Evolutionary conservation across 2,888 invertebrate species (phyloP), one percentile per base, ranked within the genome.

Genomic region (Pandemis heparana): DNA sequence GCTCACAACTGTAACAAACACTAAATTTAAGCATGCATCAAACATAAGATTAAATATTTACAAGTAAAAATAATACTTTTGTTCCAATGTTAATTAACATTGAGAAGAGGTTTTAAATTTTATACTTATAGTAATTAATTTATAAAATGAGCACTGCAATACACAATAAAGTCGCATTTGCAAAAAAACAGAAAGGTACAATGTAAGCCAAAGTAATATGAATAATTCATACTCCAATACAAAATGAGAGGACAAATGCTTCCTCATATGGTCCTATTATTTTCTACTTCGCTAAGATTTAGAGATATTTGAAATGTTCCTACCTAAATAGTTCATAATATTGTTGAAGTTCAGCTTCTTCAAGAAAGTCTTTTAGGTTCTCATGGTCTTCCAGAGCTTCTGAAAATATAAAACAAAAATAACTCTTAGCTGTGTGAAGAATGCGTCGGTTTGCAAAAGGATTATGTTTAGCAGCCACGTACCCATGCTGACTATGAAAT

Each of bases 341-440:
- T 87, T 99, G 99, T 83, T 97, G 97, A 68, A 99, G 95, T 89
- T 99, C 99, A 61, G 99, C 98, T 95, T 99, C 98, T 87, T 97
- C 96, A 79, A 99, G 96, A 92, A 99, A 99, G 90, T 98, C 98
- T 80, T 88, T 89, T 62, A 94, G 82, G 78, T 85, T 89, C 75
- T 90, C 89, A 80, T 86, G 85, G 69, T 89, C 89, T 64, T 89
- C 89, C 68, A 79, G 66, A 79, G 86, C 77, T 81, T 92, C 93
- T 92, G 86, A 63, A 86, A 87, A 81, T 79, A 78, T 56, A 79
- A 75, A 78, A 68, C 61, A 69, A 64, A 77, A 76, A 73, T 62
- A 73, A 48, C 65, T 65, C 48, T 65, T 66, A 66, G 38, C 23
- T 48, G 63, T 66, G 51, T 48, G 70, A 51, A 23, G 38, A 48